Evolutionary conservation across 1,140 invertebrate species (phyloP).

Genomic region (Drosophila mauritiana): DNA sequence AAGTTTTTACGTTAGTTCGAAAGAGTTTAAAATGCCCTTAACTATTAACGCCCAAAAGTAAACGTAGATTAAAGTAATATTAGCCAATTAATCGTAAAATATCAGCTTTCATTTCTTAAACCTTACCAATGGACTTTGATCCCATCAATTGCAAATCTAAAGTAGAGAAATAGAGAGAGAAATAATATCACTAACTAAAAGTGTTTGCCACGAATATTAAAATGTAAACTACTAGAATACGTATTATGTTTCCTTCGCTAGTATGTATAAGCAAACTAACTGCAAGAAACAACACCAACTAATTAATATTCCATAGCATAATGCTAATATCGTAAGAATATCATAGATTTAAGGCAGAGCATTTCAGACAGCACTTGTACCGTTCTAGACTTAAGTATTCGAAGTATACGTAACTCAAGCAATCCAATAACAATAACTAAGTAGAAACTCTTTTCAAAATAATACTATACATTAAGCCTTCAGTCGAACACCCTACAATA

Average conservation of each 20-base stretch:
- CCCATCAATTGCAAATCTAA: constrained; percentile 45
- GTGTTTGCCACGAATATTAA: constrained; percentile 71
- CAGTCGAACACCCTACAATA: constrained; percentile 1
- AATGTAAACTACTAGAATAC: constrained; percentile 14
- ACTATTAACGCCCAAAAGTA: constrained; percentile 60
- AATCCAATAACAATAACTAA: constrained; percentile 30
- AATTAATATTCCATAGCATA: constrained; percentile 10
- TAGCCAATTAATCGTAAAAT: constrained; percentile 17
- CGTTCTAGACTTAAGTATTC: constrained; percentile 47
- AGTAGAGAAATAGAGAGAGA: constrained; percentile 21
- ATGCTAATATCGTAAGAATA: constrained; percentile 16
- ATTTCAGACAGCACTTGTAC: constrained; percentile 74
- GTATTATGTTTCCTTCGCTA: neutral
- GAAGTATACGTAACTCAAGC: constrained; percentile 51
- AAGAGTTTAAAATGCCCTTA: constrained; percentile 54
- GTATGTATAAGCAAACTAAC: constrained; percentile 19
- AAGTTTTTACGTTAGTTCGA: constrained; percentile 43
- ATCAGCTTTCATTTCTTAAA: constrained; percentile 37
- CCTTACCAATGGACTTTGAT: constrained; percentile 54
- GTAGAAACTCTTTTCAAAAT: constrained; percentile 5
- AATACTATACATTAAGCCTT: neutral
- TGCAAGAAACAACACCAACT: constrained; percentile 67
- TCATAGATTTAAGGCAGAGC: constrained; percentile 71
- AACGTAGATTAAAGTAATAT: constrained; percentile 34
- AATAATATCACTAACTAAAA: constrained; percentile 33